Percentiles rank a stretch among this genome's conserved stretches.
Conservation (phyloP, 2,797 vertebrate genomes). For the Avahi laniger region DNA sequence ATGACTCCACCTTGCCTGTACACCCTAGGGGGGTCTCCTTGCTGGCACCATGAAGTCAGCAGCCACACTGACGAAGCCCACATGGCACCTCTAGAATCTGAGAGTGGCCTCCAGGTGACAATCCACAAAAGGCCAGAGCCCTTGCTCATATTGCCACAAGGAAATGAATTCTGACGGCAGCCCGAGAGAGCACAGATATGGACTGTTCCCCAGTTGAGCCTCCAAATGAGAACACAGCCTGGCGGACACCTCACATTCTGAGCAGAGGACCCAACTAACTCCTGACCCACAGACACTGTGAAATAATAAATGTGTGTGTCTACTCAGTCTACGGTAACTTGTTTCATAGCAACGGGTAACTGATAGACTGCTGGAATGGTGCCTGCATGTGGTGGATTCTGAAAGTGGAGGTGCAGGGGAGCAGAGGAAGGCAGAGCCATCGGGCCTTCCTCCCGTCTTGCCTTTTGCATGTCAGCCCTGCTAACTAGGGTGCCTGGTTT, state of each 20-base stretch:
- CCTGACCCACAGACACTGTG: neutral
- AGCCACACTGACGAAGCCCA: neutral
- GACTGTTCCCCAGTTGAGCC: neutral
- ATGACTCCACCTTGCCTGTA: neutral
- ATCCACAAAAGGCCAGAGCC: neutral
- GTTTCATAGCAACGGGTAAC: neutral
- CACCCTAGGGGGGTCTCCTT: too few species aligned
- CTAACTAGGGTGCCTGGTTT: neutral
- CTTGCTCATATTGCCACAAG: neutral
- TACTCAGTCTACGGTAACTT: neutral
- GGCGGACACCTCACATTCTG: accelerated
- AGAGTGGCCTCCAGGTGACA: neutral
- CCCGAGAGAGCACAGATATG: accelerated
- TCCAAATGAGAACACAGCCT: neutral
- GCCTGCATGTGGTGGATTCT: neutral
- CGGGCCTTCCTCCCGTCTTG: neutral
- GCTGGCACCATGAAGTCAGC: neutral
- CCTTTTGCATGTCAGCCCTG: neutral
- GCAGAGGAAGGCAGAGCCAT: neutral
- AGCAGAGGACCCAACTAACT: neutral
- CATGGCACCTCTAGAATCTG: accelerated
- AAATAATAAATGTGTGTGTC: neutral
- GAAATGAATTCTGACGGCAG: neutral
- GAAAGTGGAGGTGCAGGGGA: neutral
- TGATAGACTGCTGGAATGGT: accelerated